Base-by-base conservation (phyloP, 2,888 invertebrate genomes). In the Pyralis farinalis region DNA sequence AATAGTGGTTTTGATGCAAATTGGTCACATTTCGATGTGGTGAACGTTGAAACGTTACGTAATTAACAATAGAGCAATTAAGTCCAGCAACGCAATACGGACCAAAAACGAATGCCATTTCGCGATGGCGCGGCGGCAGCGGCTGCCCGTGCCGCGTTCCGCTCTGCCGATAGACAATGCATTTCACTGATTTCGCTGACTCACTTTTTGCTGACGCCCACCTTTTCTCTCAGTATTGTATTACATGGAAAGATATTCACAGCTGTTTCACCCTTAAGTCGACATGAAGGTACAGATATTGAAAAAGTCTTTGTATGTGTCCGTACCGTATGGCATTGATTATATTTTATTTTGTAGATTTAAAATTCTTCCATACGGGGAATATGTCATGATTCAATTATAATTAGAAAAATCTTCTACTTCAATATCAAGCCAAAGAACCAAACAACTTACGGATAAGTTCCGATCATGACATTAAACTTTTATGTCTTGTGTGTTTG, bases 1-100 rank as follows among this genome's bases (percentile, higher is more conserved):
- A 68, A 70, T 64, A 63, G 62, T 58, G 57, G 66, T 69, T 73
- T 72, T 63, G 65, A 71, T 63, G 60, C 55, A 67, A 71, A 70
- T 73, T 69, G 70, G 71, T 68, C 71, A 72, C 67, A 69, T 67
- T 69, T 59, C 62, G 59, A 55, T 75, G 78, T 56, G 76, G 78
- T 68, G 57, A 62, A 76, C 65, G 73, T 68, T 80, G 81, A 81
- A 85, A 82, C 77, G 85, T 84, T 77, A 79, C 79, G 79, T 83
- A 87, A 88, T 86, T 86, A 87, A 87, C 87, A 88, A 88, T 87
- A 82, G 85, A 80, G 80, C 84, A 88, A 88, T 87, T 88, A 87
- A 86, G 77, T 79, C 77, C 68, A 63, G 69, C 63, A 66, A 63
- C 72, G 77, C 73, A 74, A 71, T 66, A 68, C 63, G 67, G 59